A percentile compares a stretch with the other conserved stretches of the same genome.
Evolutionary conservation across 1,140 invertebrate species (phyloP).

Genomic region (Bursaphelenchus mucronatus): DNA sequence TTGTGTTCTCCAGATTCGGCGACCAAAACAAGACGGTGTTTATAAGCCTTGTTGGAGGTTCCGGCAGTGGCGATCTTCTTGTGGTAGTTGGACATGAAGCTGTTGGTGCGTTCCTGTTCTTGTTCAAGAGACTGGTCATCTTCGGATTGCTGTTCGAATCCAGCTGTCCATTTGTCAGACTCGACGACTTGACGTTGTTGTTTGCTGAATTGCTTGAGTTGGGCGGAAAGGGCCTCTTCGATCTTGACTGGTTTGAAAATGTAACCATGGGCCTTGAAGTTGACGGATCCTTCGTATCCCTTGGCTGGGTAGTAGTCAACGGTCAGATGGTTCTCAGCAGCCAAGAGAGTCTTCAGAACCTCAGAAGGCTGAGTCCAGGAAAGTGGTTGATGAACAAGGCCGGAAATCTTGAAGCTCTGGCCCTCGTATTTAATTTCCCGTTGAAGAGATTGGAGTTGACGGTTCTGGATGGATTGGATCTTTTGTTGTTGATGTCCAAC

Average conservation of each 20-base stretch:
- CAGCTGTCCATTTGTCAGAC: neutral
- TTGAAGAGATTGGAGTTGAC: neutral
- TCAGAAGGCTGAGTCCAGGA: neutral
- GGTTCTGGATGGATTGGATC: slow-evolving; percentile 6
- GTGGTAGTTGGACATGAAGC: slow-evolving; percentile 5
- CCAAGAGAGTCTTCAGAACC: neutral
- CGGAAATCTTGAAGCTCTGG: neutral
- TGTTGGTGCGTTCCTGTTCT: neutral
- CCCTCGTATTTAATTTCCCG: neutral
- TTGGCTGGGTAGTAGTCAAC: slow-evolving; percentile 1
- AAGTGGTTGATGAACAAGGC: neutral
- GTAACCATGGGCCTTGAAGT: neutral
- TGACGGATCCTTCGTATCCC: neutral
- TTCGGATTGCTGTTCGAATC: neutral
- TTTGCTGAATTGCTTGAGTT: neutral
- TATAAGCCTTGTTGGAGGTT: neutral
- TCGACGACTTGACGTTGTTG: slow-evolving; percentile 3
- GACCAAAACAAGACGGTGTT: neutral
- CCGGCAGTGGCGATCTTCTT: neutral
- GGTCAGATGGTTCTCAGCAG: slow-evolving; percentile 12
- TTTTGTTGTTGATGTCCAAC: neutral
- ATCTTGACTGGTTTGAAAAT: neutral
- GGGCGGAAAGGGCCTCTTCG: neutral
- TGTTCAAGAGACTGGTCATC: slow-evolving; percentile 1
- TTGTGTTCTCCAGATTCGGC: neutral